Base-by-base conservation (phyloP, 2,797 vertebrate genomes). In the Dryobates pubescens region DNA sequence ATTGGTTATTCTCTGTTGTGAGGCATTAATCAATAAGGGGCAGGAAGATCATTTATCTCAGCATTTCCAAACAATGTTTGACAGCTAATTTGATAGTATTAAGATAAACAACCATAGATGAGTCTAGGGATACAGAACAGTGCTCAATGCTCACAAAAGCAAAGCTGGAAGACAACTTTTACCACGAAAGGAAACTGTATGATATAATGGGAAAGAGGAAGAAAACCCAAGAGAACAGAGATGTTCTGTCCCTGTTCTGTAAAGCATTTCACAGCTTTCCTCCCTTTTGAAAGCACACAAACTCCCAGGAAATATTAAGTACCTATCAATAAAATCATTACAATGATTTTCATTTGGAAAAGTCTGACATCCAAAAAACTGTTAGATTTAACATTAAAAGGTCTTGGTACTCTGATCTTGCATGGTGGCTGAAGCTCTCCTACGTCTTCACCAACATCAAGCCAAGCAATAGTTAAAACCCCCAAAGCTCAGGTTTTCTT, bases 21-120 rank as follows among this genome's bases (percentile, higher is more conserved):
- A 77, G 69, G 56, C 73, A 84, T 67, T 68, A 88, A 93, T 43
- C 71, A 84, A 85, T 61, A 83, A 84, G 32, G 17, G 72, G 18
- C 3, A 22, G 51, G 22, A 69, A 94, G 57, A 86, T 43, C 23
- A 54, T 91, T 95, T 89, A 51, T 90, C 68, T 74, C n/a, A 3
- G 68, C 61, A 68, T 92, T 89, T 95, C 83, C 85, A 96, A 96
- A 95, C 68, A 61, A n/a, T 32, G 10, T 91, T 92, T 96, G 94
- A 94, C 53, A 90, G 86, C 20, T 96, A 79, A 93, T 73, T 94
- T 88, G 80, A 84, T 23, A 58, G 57, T 86, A 83, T 83, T 59
- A 93, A 67, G 76, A 95, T 73, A 91, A 94, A 91, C 64, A 71
- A 61, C 29, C 36, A 54, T 20, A 47, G 56, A 83, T 80, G 74